phyloP scores from a whole-genome alignment of 2,113 vertebrate species.

The Podarcis muralis region DNA sequence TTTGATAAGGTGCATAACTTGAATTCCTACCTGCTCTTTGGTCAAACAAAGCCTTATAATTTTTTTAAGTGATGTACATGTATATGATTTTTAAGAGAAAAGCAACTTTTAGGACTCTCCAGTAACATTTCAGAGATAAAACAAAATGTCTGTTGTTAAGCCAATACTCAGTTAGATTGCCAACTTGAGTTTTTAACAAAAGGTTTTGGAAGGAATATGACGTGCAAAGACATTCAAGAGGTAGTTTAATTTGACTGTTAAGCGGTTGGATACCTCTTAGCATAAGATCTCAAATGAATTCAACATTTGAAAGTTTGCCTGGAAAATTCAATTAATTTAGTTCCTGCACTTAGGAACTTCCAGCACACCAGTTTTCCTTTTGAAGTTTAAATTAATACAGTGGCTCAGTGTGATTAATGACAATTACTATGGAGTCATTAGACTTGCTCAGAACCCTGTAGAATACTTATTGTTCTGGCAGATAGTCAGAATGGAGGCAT shows the following conservation, averaged over 20 bases:
- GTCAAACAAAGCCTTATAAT: slow-evolving; percentile 37
- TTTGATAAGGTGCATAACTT: slow-evolving; percentile 61
- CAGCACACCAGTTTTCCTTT: slow-evolving; percentile 5
- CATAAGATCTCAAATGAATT: background rate
- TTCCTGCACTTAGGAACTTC: background rate
- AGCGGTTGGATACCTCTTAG: background rate
- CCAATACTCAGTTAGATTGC: slow-evolving; percentile 12
- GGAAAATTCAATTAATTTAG: slow-evolving; percentile 19
- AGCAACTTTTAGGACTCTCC: slow-evolving; percentile 32
- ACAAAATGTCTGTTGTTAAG: slow-evolving; percentile 9
- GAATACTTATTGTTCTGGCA: fast-evolving
- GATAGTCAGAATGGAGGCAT: background rate
- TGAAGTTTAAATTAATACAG: slow-evolving; percentile 30
- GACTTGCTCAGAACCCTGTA: background rate
- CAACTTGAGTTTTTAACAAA: slow-evolving; percentile 28
- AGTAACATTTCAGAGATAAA: slow-evolving; percentile 48
- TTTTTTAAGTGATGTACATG: slow-evolving; percentile 41
- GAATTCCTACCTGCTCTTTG: slow-evolving; percentile 68
- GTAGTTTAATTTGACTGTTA: fast-evolving
- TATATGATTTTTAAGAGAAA: slow-evolving; percentile 22
- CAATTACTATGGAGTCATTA: background rate
- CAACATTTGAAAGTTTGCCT: slow-evolving; percentile 19
- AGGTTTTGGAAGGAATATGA: slow-evolving; percentile 1
- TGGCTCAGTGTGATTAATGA: slow-evolving; percentile 5
- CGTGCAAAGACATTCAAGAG: background rate